phyloP scores from a whole-genome alignment of 2,113 vertebrate genomes.

The Prunella himalayana region DNA sequence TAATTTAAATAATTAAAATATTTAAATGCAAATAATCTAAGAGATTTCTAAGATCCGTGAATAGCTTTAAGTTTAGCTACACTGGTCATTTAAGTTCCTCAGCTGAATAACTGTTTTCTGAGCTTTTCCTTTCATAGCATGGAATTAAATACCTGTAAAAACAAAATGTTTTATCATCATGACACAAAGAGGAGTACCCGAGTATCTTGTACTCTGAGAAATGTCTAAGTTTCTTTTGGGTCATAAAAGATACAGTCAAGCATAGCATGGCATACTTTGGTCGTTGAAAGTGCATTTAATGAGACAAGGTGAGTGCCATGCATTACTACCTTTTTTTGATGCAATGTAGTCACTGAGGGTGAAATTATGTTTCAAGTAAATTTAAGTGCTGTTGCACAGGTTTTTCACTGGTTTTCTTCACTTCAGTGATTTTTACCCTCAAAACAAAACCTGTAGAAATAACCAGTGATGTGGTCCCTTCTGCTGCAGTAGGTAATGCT shows the following conservation, averaged over 20 bases:
- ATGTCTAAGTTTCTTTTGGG: neutral
- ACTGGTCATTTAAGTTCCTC: neutral
- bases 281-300: neutral
- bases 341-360: neutral
- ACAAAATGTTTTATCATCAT: neutral
- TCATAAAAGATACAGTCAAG: neutral
- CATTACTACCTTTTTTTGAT: neutral
- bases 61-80: neutral
- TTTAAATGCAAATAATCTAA: neutral
- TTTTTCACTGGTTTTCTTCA: neutral
- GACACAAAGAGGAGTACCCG: neutral
- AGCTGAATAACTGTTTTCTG: neutral
- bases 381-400: neutral
- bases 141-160: neutral
- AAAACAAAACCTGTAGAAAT: neutral
- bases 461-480: neutral
- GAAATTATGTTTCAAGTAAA: neutral
- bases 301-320: neutral
- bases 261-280: neutral
- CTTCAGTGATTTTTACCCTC: neutral
- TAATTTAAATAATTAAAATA: neutral
- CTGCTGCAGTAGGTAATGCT: neutral
- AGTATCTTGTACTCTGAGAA: neutral
- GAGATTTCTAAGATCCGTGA: neutral
- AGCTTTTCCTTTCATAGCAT: neutral